Evolutionary conservation across 92 coral and sea anemone species (phyloP).

Genomic region (Anthopleura xanthogrammica): DNA sequence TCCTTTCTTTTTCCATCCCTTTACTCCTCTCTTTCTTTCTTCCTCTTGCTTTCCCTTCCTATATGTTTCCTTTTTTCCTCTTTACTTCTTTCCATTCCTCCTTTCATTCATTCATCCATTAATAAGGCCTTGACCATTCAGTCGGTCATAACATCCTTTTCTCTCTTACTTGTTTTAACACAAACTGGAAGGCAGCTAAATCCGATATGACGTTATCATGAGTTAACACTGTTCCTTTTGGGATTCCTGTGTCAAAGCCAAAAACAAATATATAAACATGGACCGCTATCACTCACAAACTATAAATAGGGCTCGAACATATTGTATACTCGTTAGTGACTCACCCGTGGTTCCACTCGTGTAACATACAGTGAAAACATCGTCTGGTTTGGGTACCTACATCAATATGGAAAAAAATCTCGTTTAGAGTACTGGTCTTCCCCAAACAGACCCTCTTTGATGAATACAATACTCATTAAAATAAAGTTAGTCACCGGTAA

Average conservation of each 20-base stretch:
- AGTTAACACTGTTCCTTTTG: slow-evolving; percentile 72
- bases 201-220: slow-evolving; percentile 69
- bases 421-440: too few relatives aligned
- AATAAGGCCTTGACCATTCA: neutral
- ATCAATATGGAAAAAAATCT: neutral
- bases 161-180: slow-evolving; percentile 40
- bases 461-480: too few relatives aligned
- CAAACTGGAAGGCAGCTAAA: slow-evolving; percentile 47
- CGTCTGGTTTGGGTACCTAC: slow-evolving; percentile 74
- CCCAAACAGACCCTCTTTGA: too few relatives aligned
- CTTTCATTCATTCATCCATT: neutral
- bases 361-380: slow-evolving; percentile 72
- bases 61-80: neutral
- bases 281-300: too few relatives aligned
- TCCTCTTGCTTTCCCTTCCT: too few relatives aligned
- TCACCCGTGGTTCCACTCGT: slow-evolving; percentile 95
- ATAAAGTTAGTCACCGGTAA: too few relatives aligned
- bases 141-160: neutral
- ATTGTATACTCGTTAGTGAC: neutral
- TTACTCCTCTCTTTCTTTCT: too few relatives aligned
- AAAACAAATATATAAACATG: neutral
- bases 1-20: neutral
- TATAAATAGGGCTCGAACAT: too few relatives aligned
- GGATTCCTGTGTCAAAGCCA: slow-evolving; percentile 42
- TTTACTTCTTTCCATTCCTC: neutral